phyloP scores from a whole-genome alignment of 2,113 vertebrate species.

The Nettapus auritus region DNA sequence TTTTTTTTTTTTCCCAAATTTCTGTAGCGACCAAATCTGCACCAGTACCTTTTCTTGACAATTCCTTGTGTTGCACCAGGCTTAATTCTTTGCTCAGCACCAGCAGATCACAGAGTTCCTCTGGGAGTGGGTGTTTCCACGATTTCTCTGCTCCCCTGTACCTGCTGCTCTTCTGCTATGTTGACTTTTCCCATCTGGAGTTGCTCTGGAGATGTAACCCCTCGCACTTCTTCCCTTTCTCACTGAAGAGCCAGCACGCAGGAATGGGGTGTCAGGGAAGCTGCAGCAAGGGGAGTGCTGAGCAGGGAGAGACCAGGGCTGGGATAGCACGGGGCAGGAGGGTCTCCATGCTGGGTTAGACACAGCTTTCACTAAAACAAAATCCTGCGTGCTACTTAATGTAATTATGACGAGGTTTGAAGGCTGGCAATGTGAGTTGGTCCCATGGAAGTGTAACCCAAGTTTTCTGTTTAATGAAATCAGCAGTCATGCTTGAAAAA shows the following conservation, averaged over 20 bases:
- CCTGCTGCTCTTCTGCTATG: not conserved
- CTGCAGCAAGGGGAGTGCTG: rapidly evolving
- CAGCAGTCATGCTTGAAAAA: not conserved
- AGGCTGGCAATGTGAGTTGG: not conserved
- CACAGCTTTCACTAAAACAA: not conserved
- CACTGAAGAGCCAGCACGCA: not conserved
- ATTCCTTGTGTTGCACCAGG: not conserved
- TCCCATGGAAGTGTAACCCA: not conserved
- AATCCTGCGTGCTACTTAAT: not conserved
- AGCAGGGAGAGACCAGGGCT: not conserved
- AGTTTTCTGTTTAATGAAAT: not conserved
- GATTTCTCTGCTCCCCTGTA: not conserved
- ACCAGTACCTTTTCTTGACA: not conserved
- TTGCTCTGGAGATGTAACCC: not conserved
- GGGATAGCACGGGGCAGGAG: not conserved
- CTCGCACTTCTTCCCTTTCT: not conserved
- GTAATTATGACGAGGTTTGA: not conserved
- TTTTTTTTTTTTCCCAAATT: not conserved
- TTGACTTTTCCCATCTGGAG: not conserved
- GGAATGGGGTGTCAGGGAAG: not conserved
- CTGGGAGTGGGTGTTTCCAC: not conserved
- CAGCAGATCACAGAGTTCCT: not conserved
- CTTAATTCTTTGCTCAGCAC: not conserved
- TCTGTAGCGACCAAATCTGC: rapidly evolving
- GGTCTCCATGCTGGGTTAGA: not conserved